Conservation (phyloP, 2,113 vertebrate species). For the Azemiops feae region DNA sequence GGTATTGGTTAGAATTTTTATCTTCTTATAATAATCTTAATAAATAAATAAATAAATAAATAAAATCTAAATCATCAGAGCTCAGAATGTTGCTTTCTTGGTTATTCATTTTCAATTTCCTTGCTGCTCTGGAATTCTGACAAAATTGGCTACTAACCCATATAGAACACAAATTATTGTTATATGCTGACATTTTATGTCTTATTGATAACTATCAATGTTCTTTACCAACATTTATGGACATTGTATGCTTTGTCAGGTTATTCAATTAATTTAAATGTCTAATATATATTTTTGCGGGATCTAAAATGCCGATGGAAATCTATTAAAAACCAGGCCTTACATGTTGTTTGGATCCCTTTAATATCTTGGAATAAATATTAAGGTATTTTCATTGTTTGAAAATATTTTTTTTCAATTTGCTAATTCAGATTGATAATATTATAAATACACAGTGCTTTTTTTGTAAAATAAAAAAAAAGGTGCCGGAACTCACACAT, state of each 20-base stretch:
- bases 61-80: neutral
- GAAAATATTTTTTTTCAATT: neutral
- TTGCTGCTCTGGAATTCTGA: neutral
- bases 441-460: neutral
- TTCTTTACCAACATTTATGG: neutral
- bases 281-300: neutral
- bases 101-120: neutral
- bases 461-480: too few species aligned
- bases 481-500: too few species aligned
- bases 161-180: neutral
- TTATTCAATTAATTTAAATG: neutral
- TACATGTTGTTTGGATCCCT: neutral
- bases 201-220: neutral
- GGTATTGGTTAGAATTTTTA: neutral
- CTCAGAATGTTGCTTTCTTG: neutral
- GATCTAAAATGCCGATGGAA: neutral
- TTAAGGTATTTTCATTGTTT: neutral
- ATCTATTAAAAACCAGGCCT: neutral
- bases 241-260: neutral
- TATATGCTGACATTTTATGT: neutral
- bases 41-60: neutral
- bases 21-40: neutral
- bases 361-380: neutral
- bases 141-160: neutral
- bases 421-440: neutral